Conservation (phyloP, 2,797 vertebrate species). For the Thalassophryne amazonica region DNA sequence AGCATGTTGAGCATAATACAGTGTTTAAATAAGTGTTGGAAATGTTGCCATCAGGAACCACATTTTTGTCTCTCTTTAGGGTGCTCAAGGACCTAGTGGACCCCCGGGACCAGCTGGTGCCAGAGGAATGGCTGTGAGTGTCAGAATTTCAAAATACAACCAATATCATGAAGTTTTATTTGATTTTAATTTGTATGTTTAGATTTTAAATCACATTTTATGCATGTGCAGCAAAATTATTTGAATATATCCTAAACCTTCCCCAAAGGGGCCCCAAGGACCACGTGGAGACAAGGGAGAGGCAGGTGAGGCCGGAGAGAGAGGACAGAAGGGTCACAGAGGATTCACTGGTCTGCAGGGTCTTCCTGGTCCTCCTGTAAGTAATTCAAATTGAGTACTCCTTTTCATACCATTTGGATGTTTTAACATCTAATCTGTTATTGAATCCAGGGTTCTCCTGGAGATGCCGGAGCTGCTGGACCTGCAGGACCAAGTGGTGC, state of each 20-base stretch:
- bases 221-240: not conserved
- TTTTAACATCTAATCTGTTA: constrained; percentile 1
- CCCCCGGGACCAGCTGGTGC: constrained; percentile 88
- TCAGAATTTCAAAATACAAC: not conserved
- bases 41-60: constrained; percentile 4
- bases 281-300: constrained; percentile 97
- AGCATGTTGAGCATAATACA: not conserved
- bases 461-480: constrained; percentile 88
- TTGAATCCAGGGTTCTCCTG: constrained; percentile 83
- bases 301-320: constrained; percentile 90
- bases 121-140: constrained; percentile 92
- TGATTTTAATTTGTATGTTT: not conserved
- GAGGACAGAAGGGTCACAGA: constrained; percentile 94
- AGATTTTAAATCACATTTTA: not conserved
- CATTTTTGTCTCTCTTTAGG: constrained; percentile 71
- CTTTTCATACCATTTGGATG: not conserved
- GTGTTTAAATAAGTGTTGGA: not conserved
- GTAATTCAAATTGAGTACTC: constrained; percentile 37
- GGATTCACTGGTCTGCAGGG: constrained; percentile 98
- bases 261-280: constrained; percentile 90
- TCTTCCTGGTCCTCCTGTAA: constrained; percentile 93
- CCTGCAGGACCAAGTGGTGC: constrained; percentile 87
- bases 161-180: not conserved
- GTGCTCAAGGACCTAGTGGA: constrained; percentile 92
- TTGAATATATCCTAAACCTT: constrained; percentile 15